Evolutionary conservation across 92 coral and sea anemone species (phyloP).

Genomic region (Porites divaricata): DNA sequence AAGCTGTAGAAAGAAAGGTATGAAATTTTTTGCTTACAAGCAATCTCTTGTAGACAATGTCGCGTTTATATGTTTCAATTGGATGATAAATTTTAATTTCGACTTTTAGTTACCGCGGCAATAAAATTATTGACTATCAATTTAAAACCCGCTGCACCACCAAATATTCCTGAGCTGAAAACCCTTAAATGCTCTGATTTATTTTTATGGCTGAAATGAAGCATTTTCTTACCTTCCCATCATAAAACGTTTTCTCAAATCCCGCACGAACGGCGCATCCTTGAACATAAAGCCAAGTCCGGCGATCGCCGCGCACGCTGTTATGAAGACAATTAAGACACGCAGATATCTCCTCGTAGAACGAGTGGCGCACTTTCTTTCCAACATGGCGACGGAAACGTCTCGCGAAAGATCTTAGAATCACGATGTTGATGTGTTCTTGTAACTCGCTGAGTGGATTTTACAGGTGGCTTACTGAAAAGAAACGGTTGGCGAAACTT

Average conservation of each 20-base stretch:
- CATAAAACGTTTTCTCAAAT: conserved; percentile 79
- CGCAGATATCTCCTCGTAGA: conserved; percentile 41
- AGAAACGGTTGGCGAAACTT: conserved; percentile 39
- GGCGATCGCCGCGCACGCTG: conserved; percentile 45
- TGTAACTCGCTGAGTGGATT: conserved; percentile 27
- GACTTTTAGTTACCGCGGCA: no score
- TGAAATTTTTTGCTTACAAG: no score
- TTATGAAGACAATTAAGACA: conserved; percentile 35
- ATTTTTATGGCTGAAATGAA: neutral
- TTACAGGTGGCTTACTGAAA: conserved; percentile 33
- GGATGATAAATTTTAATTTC: no score
- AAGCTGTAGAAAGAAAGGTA: no score
- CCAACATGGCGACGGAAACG: conserved; percentile 35
- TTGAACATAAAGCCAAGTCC: conserved; percentile 60
- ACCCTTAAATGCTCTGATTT: neutral
- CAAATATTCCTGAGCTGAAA: no score
- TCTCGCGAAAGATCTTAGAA: neutral
- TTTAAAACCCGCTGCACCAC: no score
- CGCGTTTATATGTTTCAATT: no score
- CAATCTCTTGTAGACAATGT: no score
- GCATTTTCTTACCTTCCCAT: conserved; percentile 82
- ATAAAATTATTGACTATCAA: neutral
- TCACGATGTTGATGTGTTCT: conserved; percentile 2
- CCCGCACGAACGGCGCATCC: conserved; percentile 62
- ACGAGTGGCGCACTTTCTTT: conserved; percentile 43